Percentiles rank a stretch among this genome's conserved stretches.
phyloP scores from a whole-genome alignment of 2,797 vertebrate species.

The Rhinoraja longicauda region DNA sequence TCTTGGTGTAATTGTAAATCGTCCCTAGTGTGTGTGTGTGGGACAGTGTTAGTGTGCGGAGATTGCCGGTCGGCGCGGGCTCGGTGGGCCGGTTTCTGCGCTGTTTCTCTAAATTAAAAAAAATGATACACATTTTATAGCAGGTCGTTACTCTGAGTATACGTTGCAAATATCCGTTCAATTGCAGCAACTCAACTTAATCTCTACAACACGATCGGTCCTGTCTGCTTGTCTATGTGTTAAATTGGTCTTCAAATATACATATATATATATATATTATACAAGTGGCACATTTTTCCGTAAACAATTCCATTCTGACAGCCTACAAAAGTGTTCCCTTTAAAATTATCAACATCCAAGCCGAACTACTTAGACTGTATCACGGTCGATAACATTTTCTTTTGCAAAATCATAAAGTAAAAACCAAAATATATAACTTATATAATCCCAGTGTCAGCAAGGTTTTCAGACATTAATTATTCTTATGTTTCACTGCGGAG shows the following conservation, averaged over 20 bases:
- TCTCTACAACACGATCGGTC: neutral
- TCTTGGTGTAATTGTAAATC: too few species aligned
- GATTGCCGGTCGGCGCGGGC: too few species aligned
- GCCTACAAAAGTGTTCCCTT: neutral
- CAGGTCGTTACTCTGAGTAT: too few species aligned
- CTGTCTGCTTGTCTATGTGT: too few species aligned
- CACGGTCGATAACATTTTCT: neutral
- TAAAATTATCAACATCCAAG: neutral
- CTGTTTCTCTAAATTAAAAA: too few species aligned
- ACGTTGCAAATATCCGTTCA: neutral
- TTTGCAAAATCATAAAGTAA: neutral
- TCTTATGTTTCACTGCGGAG: neutral
- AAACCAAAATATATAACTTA: too few species aligned
- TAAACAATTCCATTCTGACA: neutral
- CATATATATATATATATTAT: too few species aligned
- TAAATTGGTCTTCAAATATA: neutral
- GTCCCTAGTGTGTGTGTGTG: too few species aligned
- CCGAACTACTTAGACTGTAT: neutral
- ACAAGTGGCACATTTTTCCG: neutral
- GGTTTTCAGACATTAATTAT: neutral
- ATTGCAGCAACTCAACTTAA: neutral
- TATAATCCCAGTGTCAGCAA: constrained; percentile 22
- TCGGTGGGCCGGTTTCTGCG: too few species aligned
- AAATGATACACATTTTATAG: too few species aligned
- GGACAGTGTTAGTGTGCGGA: too few species aligned